phyloP scores from a whole-genome alignment of 2,888 invertebrate genomes.

The Tillus elongatus region DNA sequence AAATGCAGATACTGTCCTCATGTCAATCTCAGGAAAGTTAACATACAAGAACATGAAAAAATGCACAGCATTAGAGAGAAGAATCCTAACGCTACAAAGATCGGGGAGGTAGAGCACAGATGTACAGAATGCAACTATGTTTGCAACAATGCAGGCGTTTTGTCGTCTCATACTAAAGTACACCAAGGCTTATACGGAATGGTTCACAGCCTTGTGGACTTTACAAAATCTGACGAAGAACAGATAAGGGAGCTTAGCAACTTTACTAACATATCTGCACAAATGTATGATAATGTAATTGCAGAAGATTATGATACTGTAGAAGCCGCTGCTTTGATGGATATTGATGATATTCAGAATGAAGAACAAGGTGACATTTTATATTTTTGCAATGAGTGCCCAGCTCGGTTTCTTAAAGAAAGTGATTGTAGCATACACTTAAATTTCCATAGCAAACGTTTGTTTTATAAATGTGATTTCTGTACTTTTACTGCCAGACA shows the following conservation, averaged over 20 bases:
- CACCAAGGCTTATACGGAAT: constrained; percentile 63
- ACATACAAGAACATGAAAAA: constrained; percentile 75
- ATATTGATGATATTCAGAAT: constrained; percentile 32
- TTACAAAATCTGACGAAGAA: constrained; percentile 56
- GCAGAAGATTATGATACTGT: constrained; percentile 18
- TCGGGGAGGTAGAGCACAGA: constrained; percentile 49
- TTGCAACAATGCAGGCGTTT: constrained; percentile 60
- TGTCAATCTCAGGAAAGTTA: constrained; percentile 69
- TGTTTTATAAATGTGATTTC: constrained; percentile 60
- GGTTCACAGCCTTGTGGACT: constrained; percentile 62
- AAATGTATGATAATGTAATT: constrained; percentile 32
- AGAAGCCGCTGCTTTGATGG: constrained; percentile 21
- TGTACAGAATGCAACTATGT: constrained; percentile 75
- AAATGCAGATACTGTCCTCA: constrained; percentile 80
- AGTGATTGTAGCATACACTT: constrained; percentile 65
- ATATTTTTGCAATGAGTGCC: constrained; percentile 73
- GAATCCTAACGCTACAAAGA: constrained; percentile 27
- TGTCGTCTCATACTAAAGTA: constrained; percentile 65
- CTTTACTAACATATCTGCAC: constrained; percentile 21
- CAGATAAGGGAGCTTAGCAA: constrained; percentile 48
- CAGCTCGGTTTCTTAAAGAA: constrained; percentile 70
- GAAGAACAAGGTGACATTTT: constrained; percentile 41
- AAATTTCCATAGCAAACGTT: constrained; percentile 56
- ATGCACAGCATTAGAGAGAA: constrained; percentile 54
- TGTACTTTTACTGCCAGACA: constrained; percentile 71